Percentiles rank a stretch among this genome's conserved stretches.
Conservation (phyloP, 2,113 vertebrate species). For the Thryonomys swinderianus region DNA sequence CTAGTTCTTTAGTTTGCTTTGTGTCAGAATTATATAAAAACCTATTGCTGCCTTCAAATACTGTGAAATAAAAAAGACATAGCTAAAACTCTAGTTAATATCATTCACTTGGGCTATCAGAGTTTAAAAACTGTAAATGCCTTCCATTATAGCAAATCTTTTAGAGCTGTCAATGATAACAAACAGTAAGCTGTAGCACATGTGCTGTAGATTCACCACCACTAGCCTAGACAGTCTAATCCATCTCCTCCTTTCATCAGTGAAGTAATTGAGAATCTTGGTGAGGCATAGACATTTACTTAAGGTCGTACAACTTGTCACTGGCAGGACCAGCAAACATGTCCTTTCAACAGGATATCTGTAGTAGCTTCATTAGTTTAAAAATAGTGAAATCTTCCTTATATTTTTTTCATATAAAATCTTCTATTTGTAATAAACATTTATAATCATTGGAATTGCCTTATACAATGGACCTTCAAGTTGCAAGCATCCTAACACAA, state of each 20-base stretch:
- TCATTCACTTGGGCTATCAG: not conserved
- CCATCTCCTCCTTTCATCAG: not conserved
- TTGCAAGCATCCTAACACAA: too few relatives aligned
- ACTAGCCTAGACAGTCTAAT: not conserved
- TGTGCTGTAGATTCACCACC: not conserved
- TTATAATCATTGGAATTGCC: conserved; percentile 43
- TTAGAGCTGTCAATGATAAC: not conserved
- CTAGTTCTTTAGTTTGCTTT: conserved; percentile 14
- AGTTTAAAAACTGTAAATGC: not conserved
- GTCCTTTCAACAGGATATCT: not conserved
- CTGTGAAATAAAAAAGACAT: not conserved
- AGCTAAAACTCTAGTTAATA: not conserved
- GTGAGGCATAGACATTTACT: not conserved
- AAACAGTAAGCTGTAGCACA: not conserved
- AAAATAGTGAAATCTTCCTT: not conserved
- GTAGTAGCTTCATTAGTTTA: not conserved
- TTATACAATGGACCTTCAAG: not conserved
- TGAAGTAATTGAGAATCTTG: not conserved
- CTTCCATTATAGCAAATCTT: not conserved
- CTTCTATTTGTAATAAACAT: not conserved
- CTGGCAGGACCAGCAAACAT: not conserved
- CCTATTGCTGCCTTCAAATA: not conserved
- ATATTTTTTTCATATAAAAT: not conserved
- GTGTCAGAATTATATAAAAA: conserved; percentile 47
- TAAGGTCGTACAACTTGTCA: not conserved